Evolutionary conservation across 2,113 vertebrate species (phyloP), one percentile per base, ranked within the genome.

Genomic region (Psittacara wagleri): DNA sequence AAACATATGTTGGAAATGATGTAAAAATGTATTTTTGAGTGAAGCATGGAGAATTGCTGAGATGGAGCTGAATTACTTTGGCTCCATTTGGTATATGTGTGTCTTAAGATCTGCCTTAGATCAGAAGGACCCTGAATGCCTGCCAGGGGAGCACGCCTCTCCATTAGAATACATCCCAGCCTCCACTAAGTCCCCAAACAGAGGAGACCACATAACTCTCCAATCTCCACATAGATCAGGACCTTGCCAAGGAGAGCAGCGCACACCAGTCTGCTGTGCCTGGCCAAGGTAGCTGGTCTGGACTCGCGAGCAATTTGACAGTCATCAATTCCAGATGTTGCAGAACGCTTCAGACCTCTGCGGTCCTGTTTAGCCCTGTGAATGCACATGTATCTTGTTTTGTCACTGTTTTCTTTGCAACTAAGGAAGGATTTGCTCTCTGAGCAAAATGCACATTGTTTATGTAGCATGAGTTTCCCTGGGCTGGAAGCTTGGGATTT

Each of bases 391-490:
- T 72, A 81, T 74, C 68, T 95, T 85, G 33, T 68, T 88, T 92
- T 86, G 77, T 84, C 91, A 85, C 89, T 87, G n/a, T 62, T 92
- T 67, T 75, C 52, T 81, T 92, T 93, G 82, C 2, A 11, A 63
- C 61, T 64, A 64, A 74, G 93, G 74, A 54, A 92, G 69, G 86
- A 86, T 90, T 82, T 28, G 7, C 52, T 83, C 70, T 95, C 61
- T 85, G 93, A 96, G 92, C 91, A 73, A 95, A 96, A 74, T 75
- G 24, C 82, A 55, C 25, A 2, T 86, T 92, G 86, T 96, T 95
- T 88, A 55, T 0, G 0, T 82, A 94, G 79, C 41, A 25, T 15
- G 67, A 77, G 51, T 69, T 73, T 70, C 51, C 14, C 12, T 69
- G 77, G 43, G 68, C 74, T 93, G 82, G 72, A 94, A 79, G 37